Conservation (phyloP, 2,888 invertebrate genomes). For the Hedychridium roseum region DNA sequence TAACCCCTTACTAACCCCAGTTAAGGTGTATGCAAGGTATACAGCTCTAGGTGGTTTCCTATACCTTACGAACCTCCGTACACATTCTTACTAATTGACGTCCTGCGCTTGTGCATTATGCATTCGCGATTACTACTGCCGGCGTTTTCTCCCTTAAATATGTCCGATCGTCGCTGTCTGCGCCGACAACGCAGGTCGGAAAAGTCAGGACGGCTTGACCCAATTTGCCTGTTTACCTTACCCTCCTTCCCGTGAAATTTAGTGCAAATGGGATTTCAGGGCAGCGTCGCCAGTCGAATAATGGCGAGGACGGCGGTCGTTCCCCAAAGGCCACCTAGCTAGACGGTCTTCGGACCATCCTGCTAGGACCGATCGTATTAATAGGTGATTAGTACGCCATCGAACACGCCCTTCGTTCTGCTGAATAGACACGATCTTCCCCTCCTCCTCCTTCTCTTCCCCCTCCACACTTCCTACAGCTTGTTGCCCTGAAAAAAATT, state of each 20-base stretch:
- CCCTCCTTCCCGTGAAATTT: constrained; percentile 18
- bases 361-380: constrained; percentile 38
- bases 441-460: not conserved
- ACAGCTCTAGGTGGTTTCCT: constrained; percentile 49
- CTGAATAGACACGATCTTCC: constrained; percentile 32
- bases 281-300: no score
- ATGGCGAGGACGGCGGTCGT: not conserved
- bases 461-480: no score
- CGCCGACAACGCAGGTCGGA: no score
- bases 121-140: constrained; percentile 52
- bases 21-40: constrained; percentile 54
- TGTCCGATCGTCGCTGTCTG: constrained; percentile 35
- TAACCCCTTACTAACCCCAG: constrained; percentile 56
- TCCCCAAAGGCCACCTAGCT: constrained; percentile 22
- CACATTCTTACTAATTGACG: constrained; percentile 63
- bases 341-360: constrained; percentile 31
- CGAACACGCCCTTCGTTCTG: constrained; percentile 42
- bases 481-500: no score
- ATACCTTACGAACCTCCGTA: constrained; percentile 54
- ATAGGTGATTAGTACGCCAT: constrained; percentile 52
- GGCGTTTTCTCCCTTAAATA: constrained; percentile 47
- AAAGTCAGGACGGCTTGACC: not conserved
- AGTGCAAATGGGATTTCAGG: no score
- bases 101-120: constrained; percentile 55
- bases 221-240: not conserved